A percentile compares a stretch with the other conserved stretches of the same genome.
phyloP scores from a whole-genome alignment of 2,797 vertebrate genomes.

The Mergus octosetaceus region DNA sequence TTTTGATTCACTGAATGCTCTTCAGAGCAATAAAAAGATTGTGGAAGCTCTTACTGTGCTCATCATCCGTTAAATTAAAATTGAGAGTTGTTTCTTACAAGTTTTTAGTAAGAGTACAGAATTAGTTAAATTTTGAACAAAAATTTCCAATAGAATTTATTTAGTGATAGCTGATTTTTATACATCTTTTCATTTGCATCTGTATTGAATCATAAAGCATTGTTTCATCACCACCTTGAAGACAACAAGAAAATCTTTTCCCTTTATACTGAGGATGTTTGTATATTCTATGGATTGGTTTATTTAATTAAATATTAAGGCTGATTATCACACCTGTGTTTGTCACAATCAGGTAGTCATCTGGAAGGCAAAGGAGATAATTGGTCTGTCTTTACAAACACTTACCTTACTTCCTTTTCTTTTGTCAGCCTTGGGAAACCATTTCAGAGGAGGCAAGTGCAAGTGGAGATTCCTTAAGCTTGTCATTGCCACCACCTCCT shows the following conservation, averaged over 20 bases:
- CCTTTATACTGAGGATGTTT: background rate
- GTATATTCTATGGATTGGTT: background rate
- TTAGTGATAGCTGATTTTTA: background rate
- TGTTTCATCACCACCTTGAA: background rate
- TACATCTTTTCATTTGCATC: background rate
- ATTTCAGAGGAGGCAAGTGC: constrained; percentile 90
- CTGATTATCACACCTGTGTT: background rate
- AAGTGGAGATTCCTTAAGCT: constrained; percentile 79
- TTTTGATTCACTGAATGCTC: background rate
- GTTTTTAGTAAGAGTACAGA: background rate
- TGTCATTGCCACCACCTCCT: constrained; percentile 84
- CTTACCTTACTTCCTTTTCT: background rate
- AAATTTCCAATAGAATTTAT: background rate
- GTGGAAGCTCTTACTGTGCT: background rate
- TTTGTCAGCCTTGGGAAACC: constrained; percentile 91
- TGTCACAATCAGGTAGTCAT: background rate
- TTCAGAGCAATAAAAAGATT: background rate
- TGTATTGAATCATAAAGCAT: background rate
- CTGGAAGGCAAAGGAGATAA: background rate
- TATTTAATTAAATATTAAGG: background rate
- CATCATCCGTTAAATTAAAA: background rate
- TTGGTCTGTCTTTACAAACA: background rate
- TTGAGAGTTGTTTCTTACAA: background rate
- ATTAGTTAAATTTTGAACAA: background rate
- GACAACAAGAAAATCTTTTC: background rate